Evolutionary conservation across 2,888 invertebrate genomes (phyloP).

Genomic region (Oxyteleia sp.): DNA sequence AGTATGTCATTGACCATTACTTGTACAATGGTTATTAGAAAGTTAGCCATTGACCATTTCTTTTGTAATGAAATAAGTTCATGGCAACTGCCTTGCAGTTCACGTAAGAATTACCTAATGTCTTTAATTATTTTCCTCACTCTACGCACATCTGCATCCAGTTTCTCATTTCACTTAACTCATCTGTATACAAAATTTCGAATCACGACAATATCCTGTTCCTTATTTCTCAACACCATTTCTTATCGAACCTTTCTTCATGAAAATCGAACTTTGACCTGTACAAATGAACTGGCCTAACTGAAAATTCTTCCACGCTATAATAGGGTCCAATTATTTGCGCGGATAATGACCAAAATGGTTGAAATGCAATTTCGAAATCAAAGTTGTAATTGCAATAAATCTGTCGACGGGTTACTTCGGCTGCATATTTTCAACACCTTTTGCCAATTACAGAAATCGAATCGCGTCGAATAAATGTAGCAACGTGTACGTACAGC

Average conservation of each 20-base stretch:
- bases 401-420: neutral
- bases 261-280: neutral
- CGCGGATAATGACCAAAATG: neutral
- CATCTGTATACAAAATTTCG: too few relatives aligned
- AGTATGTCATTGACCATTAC: too few relatives aligned
- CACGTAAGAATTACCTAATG: too few relatives aligned
- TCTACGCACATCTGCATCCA: too few relatives aligned
- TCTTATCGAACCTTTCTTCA: neutral
- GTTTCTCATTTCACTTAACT: too few relatives aligned
- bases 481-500: neutral
- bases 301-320: neutral
- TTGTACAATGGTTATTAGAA: too few relatives aligned
- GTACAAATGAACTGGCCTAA: neutral
- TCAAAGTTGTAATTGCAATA: conserved; percentile 23
- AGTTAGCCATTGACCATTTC: too few relatives aligned
- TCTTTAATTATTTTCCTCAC: too few relatives aligned
- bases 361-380: neutral
- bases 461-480: conserved; percentile 13
- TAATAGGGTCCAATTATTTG: neutral
- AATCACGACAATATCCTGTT: neutral
- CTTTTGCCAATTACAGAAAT: conserved; percentile 40
- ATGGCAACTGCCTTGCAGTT: too few relatives aligned
- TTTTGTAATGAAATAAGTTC: too few relatives aligned
- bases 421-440: conserved; percentile 38
- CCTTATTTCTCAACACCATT: neutral